A percentile compares a stretch with the other conserved stretches of the same genome.
Evolutionary conservation across 2,888 invertebrate genomes (phyloP).

Genomic region (Nephrotoma guestfalica): DNA sequence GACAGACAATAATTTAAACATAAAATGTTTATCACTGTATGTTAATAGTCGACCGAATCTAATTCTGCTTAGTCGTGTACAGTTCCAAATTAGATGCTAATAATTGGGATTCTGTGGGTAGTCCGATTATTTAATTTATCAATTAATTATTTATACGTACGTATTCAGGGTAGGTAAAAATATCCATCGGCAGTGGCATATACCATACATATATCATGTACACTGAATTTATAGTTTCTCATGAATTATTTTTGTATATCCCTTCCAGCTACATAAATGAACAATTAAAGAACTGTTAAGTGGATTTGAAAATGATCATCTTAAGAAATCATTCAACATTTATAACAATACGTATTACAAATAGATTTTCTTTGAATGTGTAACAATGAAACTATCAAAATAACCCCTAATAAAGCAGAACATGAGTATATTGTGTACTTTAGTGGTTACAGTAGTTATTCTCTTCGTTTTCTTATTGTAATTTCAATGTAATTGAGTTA

Average conservation of each 20-base stretch:
- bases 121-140: not conserved
- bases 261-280: not conserved
- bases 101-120: not conserved
- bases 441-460: not conserved
- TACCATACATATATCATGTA: too few species aligned
- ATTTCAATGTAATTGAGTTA: not conserved
- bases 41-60: not conserved
- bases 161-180: not conserved
- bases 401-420: not conserved
- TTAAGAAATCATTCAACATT: not conserved
- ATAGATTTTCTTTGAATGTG: not conserved
- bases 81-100: not conserved
- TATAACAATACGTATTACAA: not conserved
- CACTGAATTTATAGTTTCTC: not conserved
- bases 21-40: not conserved
- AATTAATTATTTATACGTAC: not conserved
- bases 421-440: not conserved
- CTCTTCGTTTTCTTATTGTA: not conserved
- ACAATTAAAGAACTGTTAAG: not conserved
- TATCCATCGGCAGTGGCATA: not conserved
- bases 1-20: not conserved
- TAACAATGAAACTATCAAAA: not conserved
- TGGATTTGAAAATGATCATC: not conserved
- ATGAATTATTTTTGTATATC: not conserved
- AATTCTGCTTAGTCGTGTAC: too few species aligned